phyloP scores from a whole-genome alignment of 1,140 invertebrate genomes.

The Anastatus disparis region DNA sequence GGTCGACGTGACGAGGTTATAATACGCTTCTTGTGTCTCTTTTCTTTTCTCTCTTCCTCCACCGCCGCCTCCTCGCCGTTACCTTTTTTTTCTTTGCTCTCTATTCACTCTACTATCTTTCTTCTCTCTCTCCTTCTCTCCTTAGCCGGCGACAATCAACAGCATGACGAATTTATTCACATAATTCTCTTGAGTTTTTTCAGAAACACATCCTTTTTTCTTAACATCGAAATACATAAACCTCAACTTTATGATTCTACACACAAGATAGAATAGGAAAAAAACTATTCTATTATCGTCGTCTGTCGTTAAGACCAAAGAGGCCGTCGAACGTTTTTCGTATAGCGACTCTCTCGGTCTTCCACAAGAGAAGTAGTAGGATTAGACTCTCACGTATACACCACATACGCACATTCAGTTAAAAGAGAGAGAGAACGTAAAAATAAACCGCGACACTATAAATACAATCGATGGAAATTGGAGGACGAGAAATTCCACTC shows the following conservation, averaged over 20 bases:
- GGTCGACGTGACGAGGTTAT: slow-evolving; percentile 20
- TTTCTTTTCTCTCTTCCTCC: neutral
- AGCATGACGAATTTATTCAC: slow-evolving; percentile 30
- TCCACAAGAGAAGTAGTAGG: too few species aligned
- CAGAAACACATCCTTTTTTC: neutral
- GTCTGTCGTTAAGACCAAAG: too few species aligned
- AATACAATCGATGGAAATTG: slow-evolving; percentile 58
- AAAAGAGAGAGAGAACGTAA: slow-evolving; percentile 44
- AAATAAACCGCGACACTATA: slow-evolving; percentile 57
- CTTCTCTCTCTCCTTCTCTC: neutral
- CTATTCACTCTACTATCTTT: neutral
- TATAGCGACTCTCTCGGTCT: too few species aligned
- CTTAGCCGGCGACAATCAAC: slow-evolving; percentile 28
- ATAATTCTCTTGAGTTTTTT: too few species aligned
- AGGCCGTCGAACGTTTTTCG: slow-evolving; percentile 1
- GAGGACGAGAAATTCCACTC: slow-evolving; percentile 39
- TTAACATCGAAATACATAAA: too few species aligned
- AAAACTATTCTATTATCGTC: too few species aligned
- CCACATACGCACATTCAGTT: too few species aligned
- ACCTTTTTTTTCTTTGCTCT: too few species aligned
- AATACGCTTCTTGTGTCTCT: neutral
- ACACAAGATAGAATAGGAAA: too few species aligned
- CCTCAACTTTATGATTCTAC: too few species aligned
- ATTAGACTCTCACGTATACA: too few species aligned
- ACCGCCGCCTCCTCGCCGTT: neutral